phyloP scores from a whole-genome alignment of 2,888 invertebrate species.

The Baccha elongata region DNA sequence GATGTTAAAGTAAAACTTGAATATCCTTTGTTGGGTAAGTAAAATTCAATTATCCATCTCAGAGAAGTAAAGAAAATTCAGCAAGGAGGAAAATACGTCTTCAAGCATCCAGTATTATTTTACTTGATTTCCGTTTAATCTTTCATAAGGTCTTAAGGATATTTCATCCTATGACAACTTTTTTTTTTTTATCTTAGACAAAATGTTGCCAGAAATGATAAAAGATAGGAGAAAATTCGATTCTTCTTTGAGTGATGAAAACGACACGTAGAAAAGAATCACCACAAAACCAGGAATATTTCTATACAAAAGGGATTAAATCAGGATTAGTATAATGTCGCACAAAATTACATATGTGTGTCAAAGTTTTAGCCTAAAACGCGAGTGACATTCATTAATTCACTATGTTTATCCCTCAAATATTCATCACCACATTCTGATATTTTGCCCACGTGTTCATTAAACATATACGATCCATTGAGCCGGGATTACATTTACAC shows the following conservation, averaged over 20 bases:
- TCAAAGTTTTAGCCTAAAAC: slow-evolving; percentile 8
- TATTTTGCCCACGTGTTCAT: slow-evolving; percentile 35
- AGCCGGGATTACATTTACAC: slow-evolving; percentile 63
- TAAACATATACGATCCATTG: slow-evolving; percentile 51
- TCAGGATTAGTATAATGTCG: slow-evolving; percentile 29
- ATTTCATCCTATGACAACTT: slow-evolving; percentile 44
- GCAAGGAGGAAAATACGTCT: neutral
- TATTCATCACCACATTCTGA: neutral
- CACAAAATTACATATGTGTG: slow-evolving; percentile 17
- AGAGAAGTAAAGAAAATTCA: slow-evolving; percentile 14
- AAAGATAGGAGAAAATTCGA: slow-evolving; percentile 56
- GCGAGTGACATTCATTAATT: slow-evolving; percentile 30
- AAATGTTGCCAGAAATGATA: slow-evolving; percentile 6
- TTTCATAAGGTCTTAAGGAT: slow-evolving; percentile 63
- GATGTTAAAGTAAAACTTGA: neutral
- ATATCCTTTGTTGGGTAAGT: slow-evolving; percentile 29
- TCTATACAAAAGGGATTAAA: slow-evolving; percentile 1
- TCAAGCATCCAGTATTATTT: slow-evolving; percentile 30
- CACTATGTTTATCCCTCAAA: slow-evolving; percentile 24
- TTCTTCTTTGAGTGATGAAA: neutral
- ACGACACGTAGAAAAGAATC: neutral
- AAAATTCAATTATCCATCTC: neutral
- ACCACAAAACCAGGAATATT: neutral
- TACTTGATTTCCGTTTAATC: slow-evolving; percentile 53
- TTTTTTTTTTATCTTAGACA: neutral